Evolutionary conservation across 1,140 invertebrate genomes (phyloP), one percentile per base, ranked within the genome.

Genomic region (Charaxes varanes): DNA sequence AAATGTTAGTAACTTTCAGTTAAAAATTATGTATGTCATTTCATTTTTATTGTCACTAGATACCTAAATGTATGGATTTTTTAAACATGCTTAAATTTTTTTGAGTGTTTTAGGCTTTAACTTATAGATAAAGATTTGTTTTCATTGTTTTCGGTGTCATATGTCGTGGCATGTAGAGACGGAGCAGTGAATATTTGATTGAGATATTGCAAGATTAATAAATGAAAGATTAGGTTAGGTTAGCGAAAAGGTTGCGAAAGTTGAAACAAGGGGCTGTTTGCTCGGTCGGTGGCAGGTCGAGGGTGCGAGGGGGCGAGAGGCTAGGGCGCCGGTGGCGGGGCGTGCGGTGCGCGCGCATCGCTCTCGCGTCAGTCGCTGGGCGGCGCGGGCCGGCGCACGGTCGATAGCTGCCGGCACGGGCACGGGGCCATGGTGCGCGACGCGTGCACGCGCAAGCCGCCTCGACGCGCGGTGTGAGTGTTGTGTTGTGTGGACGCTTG

Each of bases 291-390:
- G 53, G 51, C 33, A 36, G 48, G 36, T 34, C n/a, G n/a, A n/a
- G n/a, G 48, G 46, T 6, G 26, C 12, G 34, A 18, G 43, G 45
- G 38, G 41, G 45, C 13, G 41, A 16, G 46, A 27, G 48, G 45
- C 34, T 52, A 41, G 37, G 35, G 46, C 24, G 45, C 47, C 30
- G 37, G 16, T 37, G 45, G 35, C 31, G 41, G 52, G 48, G 44
- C 32, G 53, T 43, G 33, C 44, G 38, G 37, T 78, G 76, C 73
- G 76, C 76, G 76, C 76, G 76, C 76, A 80, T 19, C 37, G 69
- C 27, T 67, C 73, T 34, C 69, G 65, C 71, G 69, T 73, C 73
- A 81, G 77, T 81, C 77, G 73, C 71, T 73, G 68, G 73, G 73
- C 69, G 77, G 71, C 73, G 68, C 62, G 70, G 64, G 69, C 65